phyloP scores from a whole-genome alignment of 1,140 invertebrate species.

The Calliopsis andreniformis region DNA sequence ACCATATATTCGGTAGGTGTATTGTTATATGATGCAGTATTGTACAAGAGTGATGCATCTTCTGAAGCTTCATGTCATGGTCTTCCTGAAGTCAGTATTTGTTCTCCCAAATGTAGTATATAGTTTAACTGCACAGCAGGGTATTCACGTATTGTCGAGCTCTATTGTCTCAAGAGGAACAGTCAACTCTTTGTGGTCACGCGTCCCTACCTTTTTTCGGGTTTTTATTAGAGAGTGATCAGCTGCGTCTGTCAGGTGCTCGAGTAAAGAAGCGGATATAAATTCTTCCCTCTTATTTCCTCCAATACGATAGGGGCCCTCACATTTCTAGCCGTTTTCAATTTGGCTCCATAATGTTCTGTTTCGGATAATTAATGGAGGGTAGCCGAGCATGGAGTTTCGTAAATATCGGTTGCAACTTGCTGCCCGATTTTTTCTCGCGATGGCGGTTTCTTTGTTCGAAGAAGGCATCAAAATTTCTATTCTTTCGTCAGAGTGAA shows the following conservation, averaged over 20 bases:
- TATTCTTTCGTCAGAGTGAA: no score
- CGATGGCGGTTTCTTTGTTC: no score
- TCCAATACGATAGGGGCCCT: constrained; percentile 9
- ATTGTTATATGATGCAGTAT: no score
- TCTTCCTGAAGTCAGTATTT: no score
- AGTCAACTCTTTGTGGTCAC: constrained; percentile 52
- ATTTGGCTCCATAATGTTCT: constrained; percentile 7
- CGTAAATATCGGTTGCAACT: not conserved
- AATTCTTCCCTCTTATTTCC: constrained; percentile 47
- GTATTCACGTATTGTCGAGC: constrained; percentile 7
- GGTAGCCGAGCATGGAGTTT: not conserved
- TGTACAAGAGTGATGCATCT: no score
- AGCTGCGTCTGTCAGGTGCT: constrained; percentile 65
- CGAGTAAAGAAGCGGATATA: constrained; percentile 55
- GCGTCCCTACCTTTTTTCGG: constrained; percentile 39
- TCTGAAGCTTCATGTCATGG: no score
- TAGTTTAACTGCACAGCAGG: no score
- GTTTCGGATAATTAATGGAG: constrained; percentile 5
- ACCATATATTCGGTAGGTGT: no score
- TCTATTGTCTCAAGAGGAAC: constrained; percentile 46
- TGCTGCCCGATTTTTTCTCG: not conserved
- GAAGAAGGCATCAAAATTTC: no score
- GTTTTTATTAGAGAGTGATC: constrained; percentile 59
- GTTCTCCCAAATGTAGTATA: no score
- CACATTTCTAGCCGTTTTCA: not conserved